A percentile compares a stretch with the other conserved stretches of the same genome.
Evolutionary conservation across 2,797 vertebrate species (phyloP).

Genomic region (Hoplostethus mediterraneus): DNA sequence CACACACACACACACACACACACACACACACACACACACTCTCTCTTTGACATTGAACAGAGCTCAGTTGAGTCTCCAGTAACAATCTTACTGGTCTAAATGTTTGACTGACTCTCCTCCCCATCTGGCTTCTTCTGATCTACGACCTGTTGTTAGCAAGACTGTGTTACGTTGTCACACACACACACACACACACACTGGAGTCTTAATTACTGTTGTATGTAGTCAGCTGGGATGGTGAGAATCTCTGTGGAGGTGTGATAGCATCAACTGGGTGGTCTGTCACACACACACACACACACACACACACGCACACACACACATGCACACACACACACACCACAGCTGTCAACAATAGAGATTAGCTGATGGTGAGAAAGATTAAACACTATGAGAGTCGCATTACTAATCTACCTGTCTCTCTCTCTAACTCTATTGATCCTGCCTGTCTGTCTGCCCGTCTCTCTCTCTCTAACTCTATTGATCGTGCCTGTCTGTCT

Average conservation of each 20-base stretch:
- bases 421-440: too few species aligned
- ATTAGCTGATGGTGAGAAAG: too few species aligned
- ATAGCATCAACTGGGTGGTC: slow-evolving; percentile 33
- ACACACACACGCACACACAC: slow-evolving; percentile 29
- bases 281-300: slow-evolving; percentile 5
- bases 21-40: not conserved
- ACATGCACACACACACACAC: slow-evolving; percentile 23
- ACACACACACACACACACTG: slow-evolving; percentile 6
- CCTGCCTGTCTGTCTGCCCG: too few species aligned
- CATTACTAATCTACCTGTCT: too few species aligned
- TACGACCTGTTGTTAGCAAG: too few species aligned
- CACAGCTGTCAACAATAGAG: too few species aligned
- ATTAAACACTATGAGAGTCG: too few species aligned
- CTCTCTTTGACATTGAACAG: not conserved
- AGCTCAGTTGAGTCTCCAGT: not conserved
- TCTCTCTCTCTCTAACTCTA: too few species aligned
- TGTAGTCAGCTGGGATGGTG: slow-evolving; percentile 42
- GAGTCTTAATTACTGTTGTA: slow-evolving; percentile 24
- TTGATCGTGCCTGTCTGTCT: too few species aligned
- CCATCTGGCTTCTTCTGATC: too few species aligned
- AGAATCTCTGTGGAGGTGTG: slow-evolving; percentile 13
- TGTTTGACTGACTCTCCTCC: too few species aligned
- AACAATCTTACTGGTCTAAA: too few species aligned
- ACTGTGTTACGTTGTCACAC: not conserved
- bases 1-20: not conserved